Base-by-base conservation (phyloP, 2,113 vertebrate species). In the Nyctereutes procyonoides region DNA sequence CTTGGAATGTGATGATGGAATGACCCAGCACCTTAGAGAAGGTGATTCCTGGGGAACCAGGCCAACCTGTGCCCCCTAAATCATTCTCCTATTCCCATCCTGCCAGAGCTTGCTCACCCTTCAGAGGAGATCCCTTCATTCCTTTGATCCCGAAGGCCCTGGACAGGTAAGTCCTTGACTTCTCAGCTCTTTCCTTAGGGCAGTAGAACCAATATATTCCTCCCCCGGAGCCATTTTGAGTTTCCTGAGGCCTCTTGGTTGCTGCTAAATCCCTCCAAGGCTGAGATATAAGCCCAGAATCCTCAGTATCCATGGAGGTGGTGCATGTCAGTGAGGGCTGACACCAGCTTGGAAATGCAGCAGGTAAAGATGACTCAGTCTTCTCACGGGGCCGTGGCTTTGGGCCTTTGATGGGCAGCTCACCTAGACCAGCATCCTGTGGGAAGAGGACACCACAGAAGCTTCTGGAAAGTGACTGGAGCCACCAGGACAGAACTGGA, bases 281-380 rank as follows among this genome's bases (percentile, higher is more conserved):
- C 60, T 12, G 43, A 62, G 43, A 28, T 24, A 22, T 26, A 30
- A 15, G 51, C 43, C 15, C 7, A 10, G 4, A 32, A 10, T 43
- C 48, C 14, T 81, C 32, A 1, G 11, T 3, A 17, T 8, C 58
- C 24, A 4, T 8, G 63, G 38, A 3, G n/a, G 20, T 12, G 7
- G 19, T 6, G 35, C 32, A 13, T 5, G 2, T 24, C 26, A 20
- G 62, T 5, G n/a, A 87, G 26, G 69, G 69, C 91, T 67, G 67
- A 60, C 12, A 24, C 11, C 48, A 38, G 35, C 65, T 43, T 8
- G 43, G 28, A 56, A 10, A 53, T 0, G 38, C 60, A 74, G 65
- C 5, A 32, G 26, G 22, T 5, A 1, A 1, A 4, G 10, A 13
- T 1, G 38, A 28, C 8, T 67, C 13, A 11, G 7, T 20, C 62